These are phyloP conservation scores for Xiphophorus birchmanni DNA, from an alignment of 2,797 vertebrate genomes.

Conservation along the genomic window DNA sequence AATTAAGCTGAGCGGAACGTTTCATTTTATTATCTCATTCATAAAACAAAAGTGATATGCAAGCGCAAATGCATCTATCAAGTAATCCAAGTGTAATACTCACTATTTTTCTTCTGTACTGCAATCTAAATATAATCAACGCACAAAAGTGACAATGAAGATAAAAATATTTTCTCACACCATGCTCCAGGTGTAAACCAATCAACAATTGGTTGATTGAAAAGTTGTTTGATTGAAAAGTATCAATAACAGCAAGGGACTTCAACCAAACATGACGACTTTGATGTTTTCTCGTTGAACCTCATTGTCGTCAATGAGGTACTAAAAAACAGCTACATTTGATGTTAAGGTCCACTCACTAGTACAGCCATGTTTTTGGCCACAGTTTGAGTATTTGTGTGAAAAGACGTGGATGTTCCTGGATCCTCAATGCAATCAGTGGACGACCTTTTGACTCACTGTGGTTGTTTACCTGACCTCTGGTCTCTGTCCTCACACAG, in stretches of 20 bases:
- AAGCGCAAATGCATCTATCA: not conserved
- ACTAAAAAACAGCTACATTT: slow-evolving; percentile 1
- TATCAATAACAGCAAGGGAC: not conserved
- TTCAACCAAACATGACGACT: not conserved
- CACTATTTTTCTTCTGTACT: not conserved
- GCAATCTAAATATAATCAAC: not conserved
- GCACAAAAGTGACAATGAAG: not conserved
- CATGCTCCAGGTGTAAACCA: not conserved
- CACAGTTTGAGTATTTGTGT: slow-evolving; percentile 12
- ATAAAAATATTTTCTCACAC: not conserved
- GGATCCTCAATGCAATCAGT: slow-evolving; percentile 9
- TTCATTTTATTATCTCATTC: not conserved
- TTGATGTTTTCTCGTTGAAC: not conserved
- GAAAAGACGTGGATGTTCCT: not conserved
- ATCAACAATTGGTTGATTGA: not conserved
- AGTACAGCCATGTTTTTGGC: slow-evolving; percentile 1
- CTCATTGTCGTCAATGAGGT: slow-evolving; percentile 16
- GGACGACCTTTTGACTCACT: slow-evolving; percentile 26
- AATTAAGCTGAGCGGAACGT: not conserved
- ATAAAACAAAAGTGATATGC: not conserved
- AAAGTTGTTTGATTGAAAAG: not conserved
- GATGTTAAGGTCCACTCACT: not conserved
- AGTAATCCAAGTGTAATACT: not conserved
- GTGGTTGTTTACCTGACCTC: slow-evolving; percentile 28
- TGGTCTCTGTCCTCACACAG: not conserved